Percentiles rank a stretch among this genome's conserved stretches.
These are phyloP conservation scores for Cremastinae sp. DNA, from an alignment of 2,888 invertebrate genomes.

Conservation along the genomic window DNA sequence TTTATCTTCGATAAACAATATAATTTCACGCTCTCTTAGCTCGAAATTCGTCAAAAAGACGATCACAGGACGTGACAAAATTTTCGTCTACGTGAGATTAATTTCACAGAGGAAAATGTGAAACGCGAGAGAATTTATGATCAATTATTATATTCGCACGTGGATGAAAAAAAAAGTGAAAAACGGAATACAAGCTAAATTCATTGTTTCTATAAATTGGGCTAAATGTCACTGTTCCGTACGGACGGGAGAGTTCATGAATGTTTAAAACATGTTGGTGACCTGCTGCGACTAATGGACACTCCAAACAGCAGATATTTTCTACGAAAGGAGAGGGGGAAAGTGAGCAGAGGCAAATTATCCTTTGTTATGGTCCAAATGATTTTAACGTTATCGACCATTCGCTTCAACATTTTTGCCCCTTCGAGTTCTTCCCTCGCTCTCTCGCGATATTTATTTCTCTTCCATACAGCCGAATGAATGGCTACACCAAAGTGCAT, in stretches of 20 bases:
- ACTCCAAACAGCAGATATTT: not conserved
- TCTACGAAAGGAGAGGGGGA: not conserved
- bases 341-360: conserved; percentile 18
- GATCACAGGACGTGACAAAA: not conserved
- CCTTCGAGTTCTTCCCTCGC: not conserved
- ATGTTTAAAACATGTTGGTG: not conserved
- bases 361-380: conserved; percentile 15
- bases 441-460: conserved; percentile 3
- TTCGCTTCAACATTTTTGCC: not conserved
- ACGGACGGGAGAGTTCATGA: too few species aligned
- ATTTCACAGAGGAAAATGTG: conserved; percentile 1
- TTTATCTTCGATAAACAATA: conserved; percentile 44
- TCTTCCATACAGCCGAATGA: conserved; percentile 3
- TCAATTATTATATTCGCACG: not conserved
- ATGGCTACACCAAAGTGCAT: conserved; percentile 32
- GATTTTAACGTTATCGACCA: conserved; percentile 23
- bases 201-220: not conserved
- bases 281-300: conserved; percentile 18
- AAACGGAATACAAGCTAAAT: not conserved
- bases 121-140: not conserved
- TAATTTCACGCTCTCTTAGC: conserved; percentile 4
- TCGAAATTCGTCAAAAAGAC: conserved; percentile 8
- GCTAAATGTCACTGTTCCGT: too few species aligned
- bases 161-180: not conserved
- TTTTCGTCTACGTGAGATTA: not conserved